Base-by-base conservation (phyloP, 2,797 vertebrate genomes). In the Ptychadena robeensis region DNA sequence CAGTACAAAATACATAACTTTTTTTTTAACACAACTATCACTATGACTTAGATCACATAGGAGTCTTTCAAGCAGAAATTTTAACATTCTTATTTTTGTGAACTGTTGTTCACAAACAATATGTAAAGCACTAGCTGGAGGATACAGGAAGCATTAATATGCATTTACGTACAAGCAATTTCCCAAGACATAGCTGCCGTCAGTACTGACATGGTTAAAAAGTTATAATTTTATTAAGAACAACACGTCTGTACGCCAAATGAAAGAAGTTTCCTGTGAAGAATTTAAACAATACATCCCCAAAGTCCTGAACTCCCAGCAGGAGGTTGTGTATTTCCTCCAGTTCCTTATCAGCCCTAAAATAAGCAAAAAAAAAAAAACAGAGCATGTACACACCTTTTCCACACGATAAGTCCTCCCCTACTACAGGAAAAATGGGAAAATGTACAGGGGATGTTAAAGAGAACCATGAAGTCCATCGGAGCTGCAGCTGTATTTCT, bases 241-340 rank as follows among this genome's bases (percentile, higher is more conserved):
- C 93, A 94, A 93, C 93, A 94, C 69, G 18, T 88, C 87, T 87
- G 85, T 81, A 88, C 90, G 92, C 92, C 93, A 94, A 92, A 80
- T 90, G 91, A 90, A 92, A 93, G 90, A 88, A 88, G 93, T 91
- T 94, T 94, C 94, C 94, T 94, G 93, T 92, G 89, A 91, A 91
- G 88, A 88, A 87, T 91, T 93, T 91, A 90, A 93, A 94, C 92
- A 93, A 93, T 93, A 93, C 93, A 92, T 93, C 92, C 93, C 90
- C 91, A 91, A 91, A 86, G 86, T 84, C 83, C 90, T 92, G 93
- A 93, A 93, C 91, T 95, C 96, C 95, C 95, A 91, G 87, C 93
- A 94, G 94, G 96, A 96, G 90, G 89, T 87, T 90, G 85, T 91
- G 90, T 88, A 91, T 95, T 96, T 96, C 96, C 96, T 95, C 91